phyloP scores from a whole-genome alignment of 1,140 invertebrate genomes.

The Samia ricini region DNA sequence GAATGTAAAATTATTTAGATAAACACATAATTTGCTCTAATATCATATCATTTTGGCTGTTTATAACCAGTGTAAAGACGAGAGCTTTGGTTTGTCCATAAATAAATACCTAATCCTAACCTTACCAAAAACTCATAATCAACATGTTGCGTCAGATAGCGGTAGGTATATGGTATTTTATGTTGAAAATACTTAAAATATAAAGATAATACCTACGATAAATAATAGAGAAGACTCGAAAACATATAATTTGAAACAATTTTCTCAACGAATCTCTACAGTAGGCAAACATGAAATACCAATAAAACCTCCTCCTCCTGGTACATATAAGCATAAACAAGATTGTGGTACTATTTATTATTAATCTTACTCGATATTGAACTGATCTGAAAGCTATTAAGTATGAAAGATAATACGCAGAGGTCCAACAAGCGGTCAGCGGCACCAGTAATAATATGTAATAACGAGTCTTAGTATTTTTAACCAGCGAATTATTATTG shows the following conservation, averaged over 20 bases:
- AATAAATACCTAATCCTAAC: too few species aligned
- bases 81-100: too few species aligned
- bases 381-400: constrained; percentile 12
- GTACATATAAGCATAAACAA: not conserved
- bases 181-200: too few species aligned
- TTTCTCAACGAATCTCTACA: not conserved
- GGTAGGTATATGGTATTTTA: too few species aligned
- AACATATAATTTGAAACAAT: not conserved
- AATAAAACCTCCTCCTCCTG: not conserved
- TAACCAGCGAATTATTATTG: constrained; percentile 22
- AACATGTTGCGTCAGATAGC: too few species aligned
- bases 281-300: not conserved
- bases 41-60: too few species aligned
- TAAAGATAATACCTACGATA: too few species aligned
- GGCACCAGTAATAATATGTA: constrained; percentile 31
- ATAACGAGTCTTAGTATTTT: constrained; percentile 15
- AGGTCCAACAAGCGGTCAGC: constrained; percentile 24
- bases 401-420: constrained; percentile 21
- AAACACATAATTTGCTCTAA: too few species aligned
- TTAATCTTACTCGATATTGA: constrained; percentile 11
- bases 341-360: not conserved
- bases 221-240: not conserved
- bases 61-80: too few species aligned
- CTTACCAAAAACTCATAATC: too few species aligned
- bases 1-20: too few species aligned